Evolutionary conservation across 2,797 vertebrate species (phyloP).

Genomic region (Enteromius anoplus): DNA sequence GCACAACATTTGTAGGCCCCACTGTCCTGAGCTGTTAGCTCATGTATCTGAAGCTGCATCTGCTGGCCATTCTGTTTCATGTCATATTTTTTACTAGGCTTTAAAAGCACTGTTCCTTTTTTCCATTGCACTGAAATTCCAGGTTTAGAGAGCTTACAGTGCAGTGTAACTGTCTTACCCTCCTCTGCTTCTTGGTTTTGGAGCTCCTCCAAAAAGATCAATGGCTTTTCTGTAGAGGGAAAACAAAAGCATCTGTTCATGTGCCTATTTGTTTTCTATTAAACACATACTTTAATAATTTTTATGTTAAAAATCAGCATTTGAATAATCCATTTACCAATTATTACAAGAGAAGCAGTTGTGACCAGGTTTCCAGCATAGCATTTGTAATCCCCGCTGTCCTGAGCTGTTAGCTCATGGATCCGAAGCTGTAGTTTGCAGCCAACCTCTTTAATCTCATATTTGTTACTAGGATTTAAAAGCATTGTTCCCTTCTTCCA

Average conservation of each 20-base stretch:
- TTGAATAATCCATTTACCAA: conserved; percentile 33
- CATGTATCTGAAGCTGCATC: conserved; percentile 65
- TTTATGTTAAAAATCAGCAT: too few relatives aligned
- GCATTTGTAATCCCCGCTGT: conserved; percentile 76
- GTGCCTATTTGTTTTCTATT: too few relatives aligned
- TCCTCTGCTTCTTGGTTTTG: conserved; percentile 64
- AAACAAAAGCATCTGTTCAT: background rate
- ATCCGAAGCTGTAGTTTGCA: conserved; percentile 69
- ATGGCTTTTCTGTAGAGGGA: conserved; percentile 30
- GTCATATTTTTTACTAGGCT: conserved; percentile 37
- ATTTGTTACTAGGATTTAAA: conserved; percentile 74
- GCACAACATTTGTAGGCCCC: conserved; percentile 77
- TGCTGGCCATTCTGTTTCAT: conserved; percentile 35
- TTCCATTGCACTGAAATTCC: conserved; percentile 70
- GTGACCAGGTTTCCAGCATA: conserved; percentile 71
- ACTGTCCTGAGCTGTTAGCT: conserved; percentile 69
- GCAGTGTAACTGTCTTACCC: conserved; percentile 52
- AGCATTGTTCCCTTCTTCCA: conserved; percentile 74
- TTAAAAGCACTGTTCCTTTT: conserved; percentile 65
- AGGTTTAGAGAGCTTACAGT: conserved; percentile 59
- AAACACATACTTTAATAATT: too few relatives aligned
- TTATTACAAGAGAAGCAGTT: conserved; percentile 53
- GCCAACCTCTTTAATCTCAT: conserved; percentile 72
- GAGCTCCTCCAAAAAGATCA: conserved; percentile 68
- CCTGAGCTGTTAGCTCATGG: conserved; percentile 66